Evolutionary conservation across 37 sponge, comb jelly and placozoan genomes (phyloP).

Genomic region (Mnemiopsis leidyi): DNA sequence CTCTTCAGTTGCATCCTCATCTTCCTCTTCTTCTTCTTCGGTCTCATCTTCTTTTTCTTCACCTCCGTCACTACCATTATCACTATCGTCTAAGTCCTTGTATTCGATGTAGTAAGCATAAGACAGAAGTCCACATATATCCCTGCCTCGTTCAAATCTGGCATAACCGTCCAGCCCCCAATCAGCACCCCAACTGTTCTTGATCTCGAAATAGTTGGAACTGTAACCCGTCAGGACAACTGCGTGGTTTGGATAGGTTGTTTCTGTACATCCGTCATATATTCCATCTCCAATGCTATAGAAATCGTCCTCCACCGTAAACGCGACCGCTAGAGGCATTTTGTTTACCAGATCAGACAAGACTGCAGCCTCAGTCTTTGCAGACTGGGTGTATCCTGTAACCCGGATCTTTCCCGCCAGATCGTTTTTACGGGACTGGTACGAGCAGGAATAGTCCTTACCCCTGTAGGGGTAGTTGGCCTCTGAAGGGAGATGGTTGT

Average conservation of each 20-base stretch:
- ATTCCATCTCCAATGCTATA: conserved; percentile 9
- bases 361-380: background rate
- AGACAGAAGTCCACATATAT: conserved; percentile 26
- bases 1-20: background rate
- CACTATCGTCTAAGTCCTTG: background rate
- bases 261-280: background rate
- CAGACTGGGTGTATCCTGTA: conserved; percentile 21
- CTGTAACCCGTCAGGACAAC: background rate
- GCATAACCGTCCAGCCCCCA: background rate
- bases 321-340: conserved; percentile 8
- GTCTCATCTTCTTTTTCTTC: background rate
- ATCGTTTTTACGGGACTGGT: background rate
- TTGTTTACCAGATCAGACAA: conserved; percentile 10
- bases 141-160: background rate
- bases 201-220: conserved; percentile 10
- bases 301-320: conserved; percentile 2
- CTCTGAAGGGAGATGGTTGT: background rate
- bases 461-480: background rate
- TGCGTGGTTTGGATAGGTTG: background rate
- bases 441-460: background rate
- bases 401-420: background rate
- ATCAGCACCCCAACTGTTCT: conserved; percentile 31
- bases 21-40: background rate
- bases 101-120: conserved; percentile 2
- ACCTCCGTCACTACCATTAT: background rate